Base-by-base conservation (phyloP, 2,797 vertebrate species). In the Brachyalestes nurse region DNA sequence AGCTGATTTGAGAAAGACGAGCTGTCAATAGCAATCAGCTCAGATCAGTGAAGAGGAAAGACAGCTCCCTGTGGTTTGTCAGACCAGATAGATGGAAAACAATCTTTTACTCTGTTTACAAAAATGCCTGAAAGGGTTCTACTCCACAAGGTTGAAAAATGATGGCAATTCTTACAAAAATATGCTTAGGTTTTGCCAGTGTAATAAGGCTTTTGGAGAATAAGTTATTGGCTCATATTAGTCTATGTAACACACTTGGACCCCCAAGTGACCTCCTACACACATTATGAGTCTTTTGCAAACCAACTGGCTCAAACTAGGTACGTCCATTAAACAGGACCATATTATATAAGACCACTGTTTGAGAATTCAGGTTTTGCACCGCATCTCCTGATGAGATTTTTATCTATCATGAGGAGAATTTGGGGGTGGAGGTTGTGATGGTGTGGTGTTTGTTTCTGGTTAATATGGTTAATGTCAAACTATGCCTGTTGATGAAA, bases 11-110 rank as follows among this genome's bases (percentile, higher is more conserved):
- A 66, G 64, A 66, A 42, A 6, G 5, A 4, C 47, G 66, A 47
- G 21, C 66, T 23, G 66, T 49, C 66, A 70, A 45, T 47, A 69
- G n/a, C 67, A 61, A 78, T 78, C 67, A 53, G 45, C 19, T 61
- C 13, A 25, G 45, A 45, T 10, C 6, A 78, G 38, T 13, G 40
- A 69, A 69, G 38, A 19, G 53, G 16, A 47, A 40, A 58, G n/a
- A 64, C 61, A 65, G 34, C 4, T 40, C 7, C 64, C 64, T 40
- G 64, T 21, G 34, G 64, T 10, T 40, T 42, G 34, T 23, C 17
- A 45, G 61, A 14, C 13, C 5, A 13, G 28, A 21, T 2, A 10
- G 14, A 58, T 42, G 16, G 45, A 40, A 55, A 74, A 49, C 21
- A 28, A 40, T 61, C 25, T 53, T 17, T 10, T 8, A 9, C 12